Conservation (phyloP, 1,140 invertebrate species). For the Drosophila virilis region DNA sequence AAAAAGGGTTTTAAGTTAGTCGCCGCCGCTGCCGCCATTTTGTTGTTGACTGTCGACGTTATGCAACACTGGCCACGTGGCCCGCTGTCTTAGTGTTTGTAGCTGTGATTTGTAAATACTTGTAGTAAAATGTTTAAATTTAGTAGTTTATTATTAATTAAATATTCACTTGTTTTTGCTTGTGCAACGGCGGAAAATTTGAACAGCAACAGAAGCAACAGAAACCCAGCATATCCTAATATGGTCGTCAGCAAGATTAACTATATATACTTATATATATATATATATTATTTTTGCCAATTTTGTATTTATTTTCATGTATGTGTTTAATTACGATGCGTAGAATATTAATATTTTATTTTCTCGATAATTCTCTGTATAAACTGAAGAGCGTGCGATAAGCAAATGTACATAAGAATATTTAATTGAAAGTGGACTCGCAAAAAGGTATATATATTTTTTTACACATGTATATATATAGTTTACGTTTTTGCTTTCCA, state of each 20-base stretch:
- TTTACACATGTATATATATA: conserved; percentile 67
- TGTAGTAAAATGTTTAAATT: conserved; percentile 78
- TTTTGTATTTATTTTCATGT: conserved; percentile 73
- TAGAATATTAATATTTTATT: conserved; percentile 46
- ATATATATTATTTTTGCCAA: conserved; percentile 57
- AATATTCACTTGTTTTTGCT: conserved; percentile 60
- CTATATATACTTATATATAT: conserved; percentile 36
- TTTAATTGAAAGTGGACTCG: conserved; percentile 53
- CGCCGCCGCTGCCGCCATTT: conserved; percentile 20
- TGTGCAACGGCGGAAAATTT: conserved; percentile 33
- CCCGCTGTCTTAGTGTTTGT: conserved; percentile 67
- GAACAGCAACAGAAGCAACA: conserved; percentile 13
- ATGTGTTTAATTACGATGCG: conserved; percentile 45
- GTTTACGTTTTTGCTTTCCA: conserved; percentile 64
- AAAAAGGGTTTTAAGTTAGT: conserved; percentile 15
- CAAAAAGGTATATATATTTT: conserved; percentile 66
- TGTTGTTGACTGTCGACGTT: conserved; percentile 36
- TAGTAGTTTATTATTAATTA: conserved; percentile 72
- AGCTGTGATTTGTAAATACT: conserved; percentile 81
- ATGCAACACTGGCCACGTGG: conserved; percentile 58
- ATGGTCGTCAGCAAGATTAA: conserved; percentile 34
- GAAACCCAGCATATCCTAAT: conserved; percentile 18
- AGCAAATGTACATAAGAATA: conserved; percentile 53
- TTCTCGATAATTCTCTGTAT: conserved; percentile 36
- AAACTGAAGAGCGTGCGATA: conserved; percentile 41